Evolutionary conservation across 2,888 invertebrate genomes (phyloP).

Genomic region (Zygogramma bicolorata): DNA sequence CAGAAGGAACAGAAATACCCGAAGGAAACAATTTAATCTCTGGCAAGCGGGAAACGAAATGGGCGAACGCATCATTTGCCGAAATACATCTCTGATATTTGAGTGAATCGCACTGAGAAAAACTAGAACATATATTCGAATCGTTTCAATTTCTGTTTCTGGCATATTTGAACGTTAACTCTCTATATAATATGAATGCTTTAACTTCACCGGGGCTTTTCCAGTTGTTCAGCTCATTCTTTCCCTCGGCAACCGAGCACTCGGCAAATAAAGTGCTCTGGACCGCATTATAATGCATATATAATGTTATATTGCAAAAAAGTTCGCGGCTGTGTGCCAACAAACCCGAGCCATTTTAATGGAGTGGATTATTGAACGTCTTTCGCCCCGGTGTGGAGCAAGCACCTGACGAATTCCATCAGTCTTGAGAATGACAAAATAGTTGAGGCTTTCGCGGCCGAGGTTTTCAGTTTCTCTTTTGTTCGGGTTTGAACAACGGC

Average conservation of each 20-base stretch:
- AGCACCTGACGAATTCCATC: too few relatives aligned
- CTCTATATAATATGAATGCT: slow-evolving; percentile 68
- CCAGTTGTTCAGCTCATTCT: slow-evolving; percentile 60
- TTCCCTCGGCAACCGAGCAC: slow-evolving; percentile 53
- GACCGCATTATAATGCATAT: slow-evolving; percentile 67
- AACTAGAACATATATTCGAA: slow-evolving; percentile 66
- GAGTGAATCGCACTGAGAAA: slow-evolving; percentile 57
- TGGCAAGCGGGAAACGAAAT: slow-evolving; percentile 30
- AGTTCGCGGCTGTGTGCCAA: slow-evolving; percentile 56
- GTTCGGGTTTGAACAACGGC: too few relatives aligned
- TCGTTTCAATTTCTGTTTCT: slow-evolving; percentile 68
- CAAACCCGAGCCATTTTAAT: neutral
- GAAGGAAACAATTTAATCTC: slow-evolving; percentile 33
- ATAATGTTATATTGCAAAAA: slow-evolving; percentile 68
- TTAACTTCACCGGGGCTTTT: slow-evolving; percentile 64
- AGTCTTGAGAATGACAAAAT: too few relatives aligned
- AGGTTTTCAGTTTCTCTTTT: too few relatives aligned
- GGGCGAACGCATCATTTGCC: slow-evolving; percentile 45
- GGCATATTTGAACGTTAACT: slow-evolving; percentile 68
- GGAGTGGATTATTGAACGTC: neutral
- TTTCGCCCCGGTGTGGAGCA: too few relatives aligned
- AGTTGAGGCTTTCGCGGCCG: too few relatives aligned
- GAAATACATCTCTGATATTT: slow-evolving; percentile 52
- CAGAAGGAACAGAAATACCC: slow-evolving; percentile 25
- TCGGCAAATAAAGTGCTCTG: slow-evolving; percentile 54